A percentile compares a stretch with the other conserved stretches of the same genome.
Conservation (phyloP, 2,113 vertebrate species). For the Andinoacara biseriatus region DNA sequence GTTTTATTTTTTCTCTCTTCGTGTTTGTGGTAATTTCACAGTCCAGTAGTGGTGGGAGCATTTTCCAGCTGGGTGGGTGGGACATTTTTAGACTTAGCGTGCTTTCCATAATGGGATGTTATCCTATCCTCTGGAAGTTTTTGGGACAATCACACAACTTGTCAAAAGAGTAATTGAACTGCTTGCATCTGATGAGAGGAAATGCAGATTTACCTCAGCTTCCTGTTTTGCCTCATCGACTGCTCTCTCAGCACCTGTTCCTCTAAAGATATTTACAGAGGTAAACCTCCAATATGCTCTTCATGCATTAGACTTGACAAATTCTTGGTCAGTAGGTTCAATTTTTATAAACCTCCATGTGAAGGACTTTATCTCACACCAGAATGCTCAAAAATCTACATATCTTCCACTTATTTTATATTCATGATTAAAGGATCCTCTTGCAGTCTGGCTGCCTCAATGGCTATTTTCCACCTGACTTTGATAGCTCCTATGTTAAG, state of each 20-base stretch:
- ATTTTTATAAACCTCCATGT: conserved; percentile 12
- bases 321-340: neutral
- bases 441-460: neutral
- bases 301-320: conserved; percentile 31
- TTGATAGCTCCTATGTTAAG: neutral
- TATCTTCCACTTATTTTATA: neutral
- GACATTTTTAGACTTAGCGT: neutral
- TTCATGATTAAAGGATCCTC: neutral
- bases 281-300: neutral
- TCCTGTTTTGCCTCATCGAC: neutral
- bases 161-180: neutral
- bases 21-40: conserved; percentile 75
- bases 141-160: neutral
- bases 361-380: conserved; percentile 11
- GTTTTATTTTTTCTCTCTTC: conserved; percentile 15
- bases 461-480: neutral
- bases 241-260: neutral
- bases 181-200: neutral
- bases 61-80: conserved; percentile 28
- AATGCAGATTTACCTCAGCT: neutral
- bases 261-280: neutral
- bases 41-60: conserved; percentile 40
- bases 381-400: conserved; percentile 6
- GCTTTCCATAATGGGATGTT: conserved; percentile 5
- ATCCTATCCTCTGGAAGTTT: neutral